Evolutionary conservation across 2,888 invertebrate species (phyloP), one percentile per base, ranked within the genome.

Genomic region (Melanophora roralis): DNA sequence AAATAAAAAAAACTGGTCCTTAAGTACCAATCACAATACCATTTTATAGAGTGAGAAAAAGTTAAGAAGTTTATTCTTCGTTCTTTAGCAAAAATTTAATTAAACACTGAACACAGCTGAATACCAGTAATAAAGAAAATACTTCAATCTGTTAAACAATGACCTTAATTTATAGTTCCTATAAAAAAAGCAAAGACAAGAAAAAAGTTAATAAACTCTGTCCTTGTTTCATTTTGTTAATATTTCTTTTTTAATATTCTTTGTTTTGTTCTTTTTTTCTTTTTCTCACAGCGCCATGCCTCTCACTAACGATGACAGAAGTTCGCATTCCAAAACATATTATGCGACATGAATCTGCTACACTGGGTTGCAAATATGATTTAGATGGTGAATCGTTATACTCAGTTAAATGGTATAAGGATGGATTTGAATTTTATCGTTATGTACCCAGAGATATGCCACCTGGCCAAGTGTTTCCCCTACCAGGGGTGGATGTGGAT

Each of bases 331-430:
- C 96, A 16, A 93, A 93, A 82, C 95, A 96, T 90, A 95, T 95
- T 83, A 94, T 95, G 77, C 92, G 95, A 81, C 94, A 95, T 84
- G 93, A 95, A 87, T 93, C 93, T 84, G 95, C 95, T 43, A 91
- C 92, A 73, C 91, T 97, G 84, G 94, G 95, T 64, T 96, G 96
- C 90, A 94, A 94, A 88, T 97, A 95, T 91, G 94, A 95, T 90
- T 91, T 97, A 88, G 95, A 96, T 84, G 93, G 93, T 3, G 96
- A 96, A 89, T 93, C 93, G 60, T 91, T 96, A 57, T 97, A 96
- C 90, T 96, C 96, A 36, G 96, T 96, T 85, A 96, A 96, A 91
- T 97, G 96, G 96, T 96, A 96, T 91, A 96, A 96, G 89, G 96
- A 96, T 88, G 96, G 96, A 83, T 93, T 95, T 89, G 96, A 96